A percentile compares a stretch with the other conserved stretches of the same genome.
These are phyloP conservation scores for Drosophila gunungcola DNA, from an alignment of 1,140 invertebrate species.

Conservation along the genomic window DNA sequence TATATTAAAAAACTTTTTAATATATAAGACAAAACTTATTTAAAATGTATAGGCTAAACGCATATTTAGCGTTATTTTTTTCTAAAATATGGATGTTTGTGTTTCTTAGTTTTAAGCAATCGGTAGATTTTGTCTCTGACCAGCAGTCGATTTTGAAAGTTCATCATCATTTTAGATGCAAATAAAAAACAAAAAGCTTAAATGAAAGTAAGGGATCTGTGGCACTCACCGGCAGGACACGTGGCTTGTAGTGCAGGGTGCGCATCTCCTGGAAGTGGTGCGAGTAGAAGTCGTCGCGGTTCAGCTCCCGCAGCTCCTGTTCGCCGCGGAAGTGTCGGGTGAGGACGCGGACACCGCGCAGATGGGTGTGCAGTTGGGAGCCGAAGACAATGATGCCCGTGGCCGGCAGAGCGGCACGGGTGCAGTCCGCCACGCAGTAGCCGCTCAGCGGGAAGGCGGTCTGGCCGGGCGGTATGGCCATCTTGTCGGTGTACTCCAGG, in stretches of 20 bases:
- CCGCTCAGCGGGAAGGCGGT: constrained; percentile 92
- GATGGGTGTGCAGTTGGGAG: constrained; percentile 98
- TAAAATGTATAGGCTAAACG: too few species aligned
- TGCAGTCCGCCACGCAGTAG: constrained; percentile 97
- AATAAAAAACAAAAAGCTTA: too few species aligned
- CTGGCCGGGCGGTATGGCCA: constrained; percentile 96
- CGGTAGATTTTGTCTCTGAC: too few species aligned
- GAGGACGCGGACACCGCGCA: constrained; percentile 93
- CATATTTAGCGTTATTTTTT: too few species aligned
- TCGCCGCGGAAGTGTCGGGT: constrained; percentile 95
- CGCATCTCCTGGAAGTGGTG: constrained; percentile 99
- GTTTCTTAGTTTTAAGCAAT: too few species aligned
- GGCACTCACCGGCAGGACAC: constrained; percentile 92
- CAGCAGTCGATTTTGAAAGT: too few species aligned
- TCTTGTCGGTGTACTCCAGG: constrained; percentile 98
- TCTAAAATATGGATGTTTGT: too few species aligned
- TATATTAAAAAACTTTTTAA: too few species aligned
- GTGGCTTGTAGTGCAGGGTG: constrained; percentile 90
- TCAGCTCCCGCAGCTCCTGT: constrained; percentile 91
- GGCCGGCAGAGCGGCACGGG: constrained; percentile 92
- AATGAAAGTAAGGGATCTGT: background rate
- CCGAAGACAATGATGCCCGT: constrained; percentile 96
- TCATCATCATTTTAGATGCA: too few species aligned
- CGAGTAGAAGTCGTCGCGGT: constrained; percentile 98
- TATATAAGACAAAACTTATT: too few species aligned